A percentile compares a stretch with the other conserved stretches of the same genome.
phyloP scores from a whole-genome alignment of 2,113 vertebrate species.

The human region DNA sequence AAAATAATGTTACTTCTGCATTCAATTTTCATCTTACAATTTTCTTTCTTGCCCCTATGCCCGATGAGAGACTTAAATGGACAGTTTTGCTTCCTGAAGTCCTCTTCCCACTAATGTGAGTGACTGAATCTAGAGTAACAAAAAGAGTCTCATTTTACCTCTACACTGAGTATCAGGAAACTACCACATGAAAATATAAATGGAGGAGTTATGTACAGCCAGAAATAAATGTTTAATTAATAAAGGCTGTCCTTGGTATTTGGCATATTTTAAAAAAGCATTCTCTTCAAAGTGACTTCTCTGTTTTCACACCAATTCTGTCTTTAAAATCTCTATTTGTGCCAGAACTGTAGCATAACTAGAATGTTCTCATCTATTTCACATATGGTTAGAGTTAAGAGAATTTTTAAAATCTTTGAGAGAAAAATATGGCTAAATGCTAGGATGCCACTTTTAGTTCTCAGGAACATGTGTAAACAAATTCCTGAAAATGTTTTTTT shows the following conservation, averaged over 20 bases:
- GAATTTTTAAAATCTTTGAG: neutral
- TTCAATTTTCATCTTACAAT: neutral
- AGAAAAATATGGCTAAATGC: neutral
- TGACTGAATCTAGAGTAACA: neutral
- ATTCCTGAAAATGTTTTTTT: neutral
- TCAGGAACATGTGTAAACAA: neutral
- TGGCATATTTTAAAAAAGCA: neutral
- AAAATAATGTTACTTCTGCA: neutral
- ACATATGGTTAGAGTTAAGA: neutral
- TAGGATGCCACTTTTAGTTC: neutral
- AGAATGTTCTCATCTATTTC: neutral
- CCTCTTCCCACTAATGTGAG: neutral
- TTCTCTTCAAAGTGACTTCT: neutral
- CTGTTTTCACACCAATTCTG: neutral
- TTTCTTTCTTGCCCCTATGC: rapidly evolving
- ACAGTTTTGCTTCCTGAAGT: neutral
- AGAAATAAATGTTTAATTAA: neutral
- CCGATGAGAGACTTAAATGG: neutral
- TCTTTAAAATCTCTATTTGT: neutral
- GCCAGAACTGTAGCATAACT: neutral
- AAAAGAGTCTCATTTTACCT: neutral
- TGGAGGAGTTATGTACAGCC: neutral
- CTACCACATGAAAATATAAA: neutral
- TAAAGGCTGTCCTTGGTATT: neutral
- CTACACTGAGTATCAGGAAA: neutral